Evolutionary conservation across 2,113 vertebrate species (phyloP), one percentile per base, ranked within the genome.

Genomic region (Podarcis cretensis): DNA sequence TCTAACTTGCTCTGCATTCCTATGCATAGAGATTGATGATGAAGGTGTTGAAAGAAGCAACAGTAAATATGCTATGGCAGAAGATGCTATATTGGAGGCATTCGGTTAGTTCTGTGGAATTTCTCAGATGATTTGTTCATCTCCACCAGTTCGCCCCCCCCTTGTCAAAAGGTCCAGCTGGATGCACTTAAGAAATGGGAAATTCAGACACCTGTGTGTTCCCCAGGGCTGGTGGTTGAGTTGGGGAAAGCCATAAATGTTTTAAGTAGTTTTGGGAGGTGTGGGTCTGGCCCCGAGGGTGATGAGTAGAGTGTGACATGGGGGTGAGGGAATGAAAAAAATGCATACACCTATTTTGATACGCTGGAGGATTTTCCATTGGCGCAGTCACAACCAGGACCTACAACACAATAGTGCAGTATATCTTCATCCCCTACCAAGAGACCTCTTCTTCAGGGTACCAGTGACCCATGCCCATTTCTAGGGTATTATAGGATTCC

Each of bases 51-150:
- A 82, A 65, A 82, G 20, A 65, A 32, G 66, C 84, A 43, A 87
- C 89, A 83, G 88, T 57, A 7, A 89, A 89, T 92, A 25, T 32
- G 32, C 1, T 83, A n/a, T 59, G 87, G n/a, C 43, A 87, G 65
- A 40, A 13, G 18, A 4, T 23, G 27, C 77, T 63, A 59, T 68
- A 27, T 86, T 88, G 74, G 23, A 6, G 2, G 0, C 59, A 87
- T 76, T 91, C 76, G 20, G 9, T 25, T 63, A 14, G 25, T 48
- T 32, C 40, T 30, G 43, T 32, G 35, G 13, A 65, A 30, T 27
- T 87, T 48, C 27, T 79, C 16, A 27, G 40, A 23, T 32, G 32
- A 74, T 84, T 69, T 65, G 68, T 48, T 78, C 40, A 21, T 14
- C 37, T 32, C 35, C 40, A 3, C 40, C 30, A 59, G 10, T 59